Base-by-base conservation (phyloP, 2,888 invertebrate genomes). In the Palloptera scutellata region DNA sequence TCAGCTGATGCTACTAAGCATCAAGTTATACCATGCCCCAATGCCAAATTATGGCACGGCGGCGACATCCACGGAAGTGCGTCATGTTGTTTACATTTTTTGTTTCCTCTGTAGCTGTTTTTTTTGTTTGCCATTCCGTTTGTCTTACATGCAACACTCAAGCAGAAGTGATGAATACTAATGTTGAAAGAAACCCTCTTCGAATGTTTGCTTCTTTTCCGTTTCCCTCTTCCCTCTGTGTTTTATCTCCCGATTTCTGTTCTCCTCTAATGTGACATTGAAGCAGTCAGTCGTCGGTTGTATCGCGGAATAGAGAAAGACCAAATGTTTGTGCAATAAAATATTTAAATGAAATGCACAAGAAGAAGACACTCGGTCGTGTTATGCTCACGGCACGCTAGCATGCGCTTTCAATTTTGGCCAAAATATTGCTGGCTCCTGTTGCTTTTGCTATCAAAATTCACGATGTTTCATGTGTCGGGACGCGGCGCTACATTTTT, bases 261-360 rank as follows among this genome's bases (percentile, higher is more conserved):
- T 30, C 30, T 30, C 2, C 30, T 2, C 30, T 30, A 30, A 30
- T 30, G 30, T 30, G 30, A 30, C 30, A 30, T 30, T 30, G 30
- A 30, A 30, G 30, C 30, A 30, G 30, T 30, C 2, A 2, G 2
- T 6, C 2, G 3, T 30, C 30, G 3, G 30, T 30, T 30, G 30
- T 30, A 30, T 30, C 6, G 30, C 30, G 30, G 6, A 30, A 30
- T 6, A 30, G 30, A 30, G 30, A 30, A 2, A 30, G 6, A 30
- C 2, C 30, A 30, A 30, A 30, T 30, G 30, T 30, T 2, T 57
- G 57, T n/a, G 51, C 57, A 64, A 64, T 64, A 58, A 64, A 64
- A 64, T 48, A 58, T 57, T 64, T 40, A 45, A 64, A 64, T 64
- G 40, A 64, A 64, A 64, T 64, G 64, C 58, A 48, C 17, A 51